Percentiles rank a stretch among this genome's conserved stretches.
Conservation (phyloP, 2,797 vertebrate genomes). For the Apogon hyalosoma region DNA sequence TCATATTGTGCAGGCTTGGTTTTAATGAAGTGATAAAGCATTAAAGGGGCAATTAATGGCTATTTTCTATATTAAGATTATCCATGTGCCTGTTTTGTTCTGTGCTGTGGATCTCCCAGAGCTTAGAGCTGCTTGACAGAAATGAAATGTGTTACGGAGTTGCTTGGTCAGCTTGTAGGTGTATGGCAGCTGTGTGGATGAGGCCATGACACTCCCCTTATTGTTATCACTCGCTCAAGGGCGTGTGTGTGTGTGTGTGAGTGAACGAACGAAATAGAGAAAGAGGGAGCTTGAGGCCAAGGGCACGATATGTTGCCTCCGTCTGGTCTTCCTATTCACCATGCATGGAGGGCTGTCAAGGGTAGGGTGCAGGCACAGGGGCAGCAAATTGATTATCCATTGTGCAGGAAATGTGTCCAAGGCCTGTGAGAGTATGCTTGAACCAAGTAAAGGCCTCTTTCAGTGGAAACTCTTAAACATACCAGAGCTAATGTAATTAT, state of each 20-base stretch:
- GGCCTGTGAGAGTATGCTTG: slow-evolving; percentile 56
- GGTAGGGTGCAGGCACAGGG: slow-evolving; percentile 55
- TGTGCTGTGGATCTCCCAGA: background rate
- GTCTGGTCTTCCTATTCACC: slow-evolving; percentile 27
- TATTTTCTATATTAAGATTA: background rate
- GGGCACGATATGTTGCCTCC: slow-evolving; percentile 48
- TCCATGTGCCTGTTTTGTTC: background rate
- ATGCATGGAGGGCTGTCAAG: slow-evolving; percentile 57
- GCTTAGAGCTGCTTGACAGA: slow-evolving; percentile 28
- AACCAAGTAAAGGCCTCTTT: slow-evolving; percentile 64
- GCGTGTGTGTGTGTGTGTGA: slow-evolving; percentile 48
- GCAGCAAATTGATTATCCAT: slow-evolving; percentile 75
- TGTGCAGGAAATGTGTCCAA: slow-evolving; percentile 70
- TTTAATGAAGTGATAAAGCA: background rate
- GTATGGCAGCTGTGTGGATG: slow-evolving; percentile 53
- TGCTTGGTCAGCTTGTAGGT: slow-evolving; percentile 64
- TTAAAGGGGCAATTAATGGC: background rate
- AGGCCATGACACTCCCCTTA: slow-evolving; percentile 65
- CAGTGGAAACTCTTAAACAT: slow-evolving; percentile 57
- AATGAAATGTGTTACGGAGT: slow-evolving; percentile 32
- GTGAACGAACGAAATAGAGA: slow-evolving; percentile 45
- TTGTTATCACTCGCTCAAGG: slow-evolving; percentile 67
- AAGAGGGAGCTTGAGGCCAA: slow-evolving; percentile 46
- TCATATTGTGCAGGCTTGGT: no score
- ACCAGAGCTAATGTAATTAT: slow-evolving; percentile 74